Evolutionary conservation across 2,113 vertebrate species (phyloP), one percentile per base, ranked within the genome.

Genomic region (Eublepharis macularius): DNA sequence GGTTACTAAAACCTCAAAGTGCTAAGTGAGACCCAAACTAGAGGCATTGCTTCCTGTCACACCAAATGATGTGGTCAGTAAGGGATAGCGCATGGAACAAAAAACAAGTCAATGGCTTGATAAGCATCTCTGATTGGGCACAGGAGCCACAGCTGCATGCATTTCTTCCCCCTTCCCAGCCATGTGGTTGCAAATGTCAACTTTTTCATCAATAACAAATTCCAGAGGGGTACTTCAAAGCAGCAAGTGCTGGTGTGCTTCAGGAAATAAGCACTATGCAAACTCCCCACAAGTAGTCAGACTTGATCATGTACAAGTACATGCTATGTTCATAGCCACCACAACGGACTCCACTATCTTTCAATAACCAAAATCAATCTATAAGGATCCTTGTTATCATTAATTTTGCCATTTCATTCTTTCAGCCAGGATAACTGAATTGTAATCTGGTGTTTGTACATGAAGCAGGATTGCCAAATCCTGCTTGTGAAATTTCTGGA

Each of bases 41-140:
- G 86, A 94, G 94, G 87, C 95, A 93, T 92, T 95, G 93, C 86
- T 96, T 97, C 96, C 96, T 96, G 95, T 93, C 92, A 86, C 94
- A 93, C 94, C 88, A 90, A 90, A 89, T 88, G 76, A 73, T 96
- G 96, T 94, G 96, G 95, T 96, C 93, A 92, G 45, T 87, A 92
- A 89, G 91, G 91, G 90, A 95, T 93, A 93, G 94, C 94, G 93
- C 92, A 90, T 90, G 90, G 95, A 95, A 90, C 90, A 76, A 88
- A 84, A 89, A 80, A 9, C 91, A 86, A 88, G 86, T 88, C 88
- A 73, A 65, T 74, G 54, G 32, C 57, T 54, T 45, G 84, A 86
- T 86, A 80, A 80, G 69, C 63, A 86, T 86, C 84, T 51, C 88
- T 82, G 86, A 93, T 80, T 89, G 92, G 88, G 95, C 95, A 96